Base-by-base conservation (phyloP, 2,113 vertebrate species). In the Channa maculata region DNA sequence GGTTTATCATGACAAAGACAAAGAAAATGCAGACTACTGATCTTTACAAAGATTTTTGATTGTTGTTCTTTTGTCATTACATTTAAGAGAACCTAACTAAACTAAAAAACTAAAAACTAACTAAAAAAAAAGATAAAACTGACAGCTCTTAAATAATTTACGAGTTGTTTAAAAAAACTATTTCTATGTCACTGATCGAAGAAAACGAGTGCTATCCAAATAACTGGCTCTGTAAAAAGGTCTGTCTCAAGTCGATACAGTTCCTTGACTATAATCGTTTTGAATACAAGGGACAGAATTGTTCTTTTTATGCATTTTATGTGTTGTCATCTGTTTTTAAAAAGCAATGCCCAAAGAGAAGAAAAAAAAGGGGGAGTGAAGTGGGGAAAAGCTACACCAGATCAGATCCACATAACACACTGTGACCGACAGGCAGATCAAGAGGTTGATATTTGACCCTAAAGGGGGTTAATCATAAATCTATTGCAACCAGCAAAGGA, bases 381-480 rank as follows among this genome's bases (percentile, higher is more conserved):
- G 46, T 37, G 10, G 6, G 9, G 0, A 54, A 50, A 62, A 55
- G 38, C 6, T 54, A 4, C 37, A 43, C 4, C 2, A 52, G 34
- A 44, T 63, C 15, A 73, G 50, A 46, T 51, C 13, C 8, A 57
- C 5, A 10, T 2, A 61, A 45, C 12, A 1, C 51, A 52, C 51
- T 54, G 58, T 41, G 37, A 58, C 41, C 58, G 14, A 14, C 33
- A 13, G 48, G 33, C 24, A n/a, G 10, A 2, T 45, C 44, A 82
- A 24, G 39, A 61, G 37, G 61, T 79, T 80, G 77, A 85, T 69
- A 81, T 86, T 76, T 90, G 65, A 86, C 85, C 82, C 55, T 10
- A 46, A 80, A 55, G 43, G 65, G 77, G 83, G 86, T 88, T 84
- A 91, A 88, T 82, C 73, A 91, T 87, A 72, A 88, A 92, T 83